Evolutionary conservation across 2,888 invertebrate species (phyloP).

Genomic region (Ormyrus pomaceus): DNA sequence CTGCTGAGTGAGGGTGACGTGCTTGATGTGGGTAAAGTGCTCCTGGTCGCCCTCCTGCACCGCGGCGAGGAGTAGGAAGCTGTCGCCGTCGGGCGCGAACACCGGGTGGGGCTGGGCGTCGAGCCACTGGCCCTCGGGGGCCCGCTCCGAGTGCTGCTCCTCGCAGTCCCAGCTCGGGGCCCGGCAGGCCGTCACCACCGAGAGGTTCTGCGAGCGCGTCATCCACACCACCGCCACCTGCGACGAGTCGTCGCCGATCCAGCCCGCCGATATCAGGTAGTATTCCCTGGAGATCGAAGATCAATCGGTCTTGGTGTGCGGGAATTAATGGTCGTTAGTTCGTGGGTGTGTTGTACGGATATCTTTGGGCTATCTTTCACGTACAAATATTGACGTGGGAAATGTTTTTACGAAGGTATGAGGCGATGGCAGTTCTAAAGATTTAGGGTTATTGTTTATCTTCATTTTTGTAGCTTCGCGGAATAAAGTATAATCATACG

Average conservation of each 20-base stretch:
- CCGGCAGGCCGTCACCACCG: constrained; percentile 90
- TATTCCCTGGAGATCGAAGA: constrained; percentile 83
- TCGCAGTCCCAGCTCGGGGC: constrained; percentile 90
- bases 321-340: too few species aligned
- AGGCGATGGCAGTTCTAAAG: too few species aligned
- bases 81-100: constrained; percentile 89
- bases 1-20: constrained; percentile 88
- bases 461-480: too few species aligned
- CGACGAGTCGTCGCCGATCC: constrained; percentile 88
- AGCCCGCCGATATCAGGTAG: constrained; percentile 94
- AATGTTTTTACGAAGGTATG: too few species aligned
- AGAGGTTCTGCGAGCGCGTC: constrained; percentile 94
- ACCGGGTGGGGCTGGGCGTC: constrained; percentile 90
- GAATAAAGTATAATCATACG: too few species aligned
- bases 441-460: too few species aligned
- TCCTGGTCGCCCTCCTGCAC: constrained; percentile 91
- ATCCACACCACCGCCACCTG: constrained; percentile 94
- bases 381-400: too few species aligned
- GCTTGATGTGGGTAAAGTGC: constrained; percentile 92
- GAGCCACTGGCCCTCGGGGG: constrained; percentile 90
- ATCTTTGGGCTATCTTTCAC: too few species aligned
- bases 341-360: too few species aligned
- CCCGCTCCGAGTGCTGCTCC: constrained; percentile 90
- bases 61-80: constrained; percentile 87
- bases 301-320: too few species aligned